A percentile compares a stretch with the other conserved stretches of the same genome.
phyloP scores from a whole-genome alignment of 1,140 invertebrate genomes.

The Rhagoletis zephyria region DNA sequence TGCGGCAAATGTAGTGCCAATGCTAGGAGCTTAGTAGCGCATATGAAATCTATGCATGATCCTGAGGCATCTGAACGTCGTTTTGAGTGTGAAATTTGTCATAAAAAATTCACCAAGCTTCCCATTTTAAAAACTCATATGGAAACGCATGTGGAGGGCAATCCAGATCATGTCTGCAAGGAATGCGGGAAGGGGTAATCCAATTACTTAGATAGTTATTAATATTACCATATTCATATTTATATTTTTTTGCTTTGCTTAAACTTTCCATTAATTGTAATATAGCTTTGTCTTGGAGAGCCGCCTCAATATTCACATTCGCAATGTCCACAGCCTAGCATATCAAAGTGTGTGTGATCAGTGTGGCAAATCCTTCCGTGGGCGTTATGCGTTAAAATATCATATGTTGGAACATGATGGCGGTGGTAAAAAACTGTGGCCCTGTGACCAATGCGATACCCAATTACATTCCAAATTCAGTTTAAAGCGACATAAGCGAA shows the following conservation, averaged over 20 bases:
- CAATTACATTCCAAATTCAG: conserved; percentile 59
- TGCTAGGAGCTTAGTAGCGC: conserved; percentile 38
- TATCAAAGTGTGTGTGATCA: conserved; percentile 60
- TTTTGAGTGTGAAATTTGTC: conserved; percentile 61
- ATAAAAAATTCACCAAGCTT: conserved; percentile 61
- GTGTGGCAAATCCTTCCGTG: conserved; percentile 62
- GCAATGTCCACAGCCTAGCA: conserved; percentile 58
- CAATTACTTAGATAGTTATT: not conserved
- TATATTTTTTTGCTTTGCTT: not conserved
- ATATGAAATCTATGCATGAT: conserved; percentile 53
- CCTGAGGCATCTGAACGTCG: conserved; percentile 55
- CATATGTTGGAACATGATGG: conserved; percentile 54
- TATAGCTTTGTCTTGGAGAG: conserved; percentile 55
- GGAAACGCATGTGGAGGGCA: conserved; percentile 59
- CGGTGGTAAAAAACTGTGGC: conserved; percentile 27
- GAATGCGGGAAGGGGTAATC: conserved; percentile 62
- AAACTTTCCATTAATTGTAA: conserved; percentile 55
- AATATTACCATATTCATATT: too few species aligned
- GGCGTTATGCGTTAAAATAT: conserved; percentile 3
- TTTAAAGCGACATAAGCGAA: conserved; percentile 61
- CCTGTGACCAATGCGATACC: conserved; percentile 48
- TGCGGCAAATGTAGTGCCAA: conserved; percentile 48
- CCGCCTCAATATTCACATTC: conserved; percentile 61
- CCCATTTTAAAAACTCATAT: conserved; percentile 60
- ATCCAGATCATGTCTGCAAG: conserved; percentile 60